Evolutionary conservation across 2,797 vertebrate genomes (phyloP), one percentile per base, ranked within the genome.

Genomic region (Gymnoscopelus microlampas): DNA sequence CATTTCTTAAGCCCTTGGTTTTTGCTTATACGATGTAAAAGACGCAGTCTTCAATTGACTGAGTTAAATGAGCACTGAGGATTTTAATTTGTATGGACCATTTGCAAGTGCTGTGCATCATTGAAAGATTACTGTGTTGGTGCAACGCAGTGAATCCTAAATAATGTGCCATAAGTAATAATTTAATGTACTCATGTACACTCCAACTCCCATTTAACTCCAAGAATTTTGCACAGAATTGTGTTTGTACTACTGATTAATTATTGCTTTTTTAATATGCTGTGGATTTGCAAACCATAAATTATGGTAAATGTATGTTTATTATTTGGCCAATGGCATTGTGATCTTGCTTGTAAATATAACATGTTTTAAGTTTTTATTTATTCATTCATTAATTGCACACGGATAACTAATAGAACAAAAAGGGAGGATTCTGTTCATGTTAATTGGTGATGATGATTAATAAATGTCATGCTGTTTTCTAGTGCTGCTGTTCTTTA

Each of bases 371-470:
- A 14, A 44, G 6, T 47, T 44, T 60, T 67, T 54, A 44, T 69
- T 93, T 90, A 94, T 94, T 93, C 95, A 93, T 95, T 94, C 91
- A 51, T 73, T 81, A 84, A 85, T 95, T 92, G 82, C 91, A 91
- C 86, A 88, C 69, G 70, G 80, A 89, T 68, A 44, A 44, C 39
- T 60, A 88, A 83, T 90, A 83, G 91, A 93, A 94, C 83, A 93
- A 94, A 93, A 91, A 90, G 85, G 90, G 88, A 87, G 74, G 78
- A 63, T 59, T 78, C 86, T 87, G 80, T 82, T 77, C 85, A 91
- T 84, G 79, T 87, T 71, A 79, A 79, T 92, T 44, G 39, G 89
- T 93, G 72, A 83, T 92, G 79, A 84, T 83, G 79, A 90, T 87
- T 74, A 94, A 94, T 93, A 91, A 95, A 95, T 88, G 86, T 81